Percentiles rank a stretch among this genome's conserved stretches.
Conservation (phyloP, 2,888 invertebrate species). For the Patella depressa region DNA sequence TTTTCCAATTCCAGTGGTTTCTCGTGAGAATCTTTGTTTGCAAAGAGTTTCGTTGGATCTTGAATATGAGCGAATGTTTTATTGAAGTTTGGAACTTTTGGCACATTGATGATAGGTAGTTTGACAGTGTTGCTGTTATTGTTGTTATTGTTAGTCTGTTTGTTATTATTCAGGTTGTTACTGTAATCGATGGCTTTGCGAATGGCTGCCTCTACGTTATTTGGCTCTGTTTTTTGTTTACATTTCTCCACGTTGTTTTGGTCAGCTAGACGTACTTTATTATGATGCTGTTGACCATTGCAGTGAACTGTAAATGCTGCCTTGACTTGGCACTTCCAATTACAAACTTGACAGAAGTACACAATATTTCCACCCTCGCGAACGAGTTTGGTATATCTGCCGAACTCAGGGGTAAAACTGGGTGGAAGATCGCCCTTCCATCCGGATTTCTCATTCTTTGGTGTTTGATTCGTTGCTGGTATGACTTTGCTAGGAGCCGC, state of each 20-base stretch:
- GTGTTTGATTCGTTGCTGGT: conserved; percentile 8
- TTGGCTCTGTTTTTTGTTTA: conserved; percentile 8
- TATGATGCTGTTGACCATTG: conserved; percentile 43
- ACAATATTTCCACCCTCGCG: conserved; percentile 60
- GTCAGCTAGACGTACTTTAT: conserved; percentile 44
- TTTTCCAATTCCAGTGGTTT: conserved; percentile 18
- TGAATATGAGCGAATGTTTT: background rate
- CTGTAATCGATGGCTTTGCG: conserved; percentile 5
- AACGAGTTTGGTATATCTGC: conserved; percentile 57
- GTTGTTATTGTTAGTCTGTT: background rate
- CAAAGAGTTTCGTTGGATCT: conserved; percentile 1
- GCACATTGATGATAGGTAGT: conserved; percentile 5
- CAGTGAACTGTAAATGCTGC: conserved; percentile 55
- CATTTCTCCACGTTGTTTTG: conserved; percentile 24
- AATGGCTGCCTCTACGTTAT: conserved; percentile 6
- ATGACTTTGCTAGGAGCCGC: background rate
- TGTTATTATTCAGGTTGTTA: background rate
- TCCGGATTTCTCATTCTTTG: background rate
- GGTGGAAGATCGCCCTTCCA: conserved; percentile 11
- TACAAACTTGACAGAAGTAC: conserved; percentile 62
- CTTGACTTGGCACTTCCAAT: conserved; percentile 58
- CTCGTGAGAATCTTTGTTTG: background rate
- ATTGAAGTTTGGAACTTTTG: conserved; percentile 4
- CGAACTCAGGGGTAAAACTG: conserved; percentile 57
- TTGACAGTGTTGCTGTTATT: background rate